Conservation (phyloP, 2,888 invertebrate species). For the Aleiodes alternator region DNA sequence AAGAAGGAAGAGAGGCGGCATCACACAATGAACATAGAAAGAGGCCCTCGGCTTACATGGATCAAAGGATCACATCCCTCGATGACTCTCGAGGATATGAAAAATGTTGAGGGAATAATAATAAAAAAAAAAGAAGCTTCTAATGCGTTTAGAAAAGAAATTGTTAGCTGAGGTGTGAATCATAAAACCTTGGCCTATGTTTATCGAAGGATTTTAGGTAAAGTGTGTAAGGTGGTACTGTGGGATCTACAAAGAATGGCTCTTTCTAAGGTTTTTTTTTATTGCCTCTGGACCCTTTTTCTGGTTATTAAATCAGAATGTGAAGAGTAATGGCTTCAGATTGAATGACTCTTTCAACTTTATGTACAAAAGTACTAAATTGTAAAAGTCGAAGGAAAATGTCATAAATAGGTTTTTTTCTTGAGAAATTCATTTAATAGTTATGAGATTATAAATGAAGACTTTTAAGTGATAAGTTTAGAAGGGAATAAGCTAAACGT, state of each 20-base stretch:
- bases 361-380: neutral
- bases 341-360: conserved; percentile 21
- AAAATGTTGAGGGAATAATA: neutral
- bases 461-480: conserved; percentile 16
- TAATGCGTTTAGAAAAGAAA: conserved; percentile 24
- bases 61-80: conserved; percentile 9
- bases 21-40: conserved; percentile 11
- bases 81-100: conserved; percentile 10
- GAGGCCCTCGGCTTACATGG: conserved; percentile 13
- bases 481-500: neutral
- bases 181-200: conserved; percentile 33
- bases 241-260: conserved; percentile 16
- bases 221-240: conserved; percentile 36
- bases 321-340: neutral
- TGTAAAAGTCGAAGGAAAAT: neutral
- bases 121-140: neutral
- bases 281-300: neutral
- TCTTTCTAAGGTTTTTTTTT: neutral
- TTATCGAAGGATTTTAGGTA: neutral
- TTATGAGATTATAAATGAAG: conserved; percentile 4
- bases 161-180: conserved; percentile 32
- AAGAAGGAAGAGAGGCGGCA: conserved; percentile 1
- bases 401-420: no score
- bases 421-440: neutral
- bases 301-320: conserved; percentile 5